Evolutionary conservation across 2,888 invertebrate species (phyloP).

Genomic region (Scaptomyza reducta): DNA sequence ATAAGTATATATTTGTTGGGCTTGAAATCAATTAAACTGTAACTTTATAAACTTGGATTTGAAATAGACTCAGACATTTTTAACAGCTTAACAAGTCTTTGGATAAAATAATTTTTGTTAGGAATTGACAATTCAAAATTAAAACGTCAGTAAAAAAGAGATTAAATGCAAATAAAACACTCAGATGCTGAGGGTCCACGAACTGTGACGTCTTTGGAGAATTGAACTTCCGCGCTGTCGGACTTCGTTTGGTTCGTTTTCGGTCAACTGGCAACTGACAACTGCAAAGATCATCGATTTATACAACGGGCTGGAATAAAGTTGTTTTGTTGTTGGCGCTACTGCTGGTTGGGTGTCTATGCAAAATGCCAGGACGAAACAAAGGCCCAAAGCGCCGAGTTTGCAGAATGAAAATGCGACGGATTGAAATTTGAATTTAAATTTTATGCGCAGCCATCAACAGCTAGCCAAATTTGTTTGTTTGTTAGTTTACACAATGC

Average conservation of each 20-base stretch:
- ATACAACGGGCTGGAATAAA: constrained; percentile 35
- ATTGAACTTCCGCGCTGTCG: constrained; percentile 54
- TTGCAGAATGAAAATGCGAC: constrained; percentile 52
- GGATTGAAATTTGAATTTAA: constrained; percentile 61
- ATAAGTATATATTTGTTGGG: no score
- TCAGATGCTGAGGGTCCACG: constrained; percentile 47
- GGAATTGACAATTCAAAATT: no score
- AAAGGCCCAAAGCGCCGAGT: constrained; percentile 40
- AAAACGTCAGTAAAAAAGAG: no score
- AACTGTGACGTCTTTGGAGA: constrained; percentile 63
- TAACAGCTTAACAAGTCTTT: no score
- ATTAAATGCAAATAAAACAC: constrained; percentile 1
- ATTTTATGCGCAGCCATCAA: constrained; percentile 62
- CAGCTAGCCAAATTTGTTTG: constrained; percentile 63
- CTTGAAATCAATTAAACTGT: no score
- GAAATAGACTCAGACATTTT: no score
- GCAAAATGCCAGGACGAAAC: constrained; percentile 58
- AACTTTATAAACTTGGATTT: no score
- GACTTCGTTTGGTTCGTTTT: constrained; percentile 29
- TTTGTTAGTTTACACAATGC: constrained; percentile 28
- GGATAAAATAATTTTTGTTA: no score
- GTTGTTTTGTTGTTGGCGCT: constrained; percentile 21
- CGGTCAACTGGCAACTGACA: constrained; percentile 26
- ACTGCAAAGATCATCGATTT: constrained; percentile 44
- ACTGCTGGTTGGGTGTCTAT: constrained; percentile 34